Percentiles rank a stretch among this genome's conserved stretches.
Conservation (phyloP, 2,113 vertebrate species). For the Halichoeres trimaculatus region DNA sequence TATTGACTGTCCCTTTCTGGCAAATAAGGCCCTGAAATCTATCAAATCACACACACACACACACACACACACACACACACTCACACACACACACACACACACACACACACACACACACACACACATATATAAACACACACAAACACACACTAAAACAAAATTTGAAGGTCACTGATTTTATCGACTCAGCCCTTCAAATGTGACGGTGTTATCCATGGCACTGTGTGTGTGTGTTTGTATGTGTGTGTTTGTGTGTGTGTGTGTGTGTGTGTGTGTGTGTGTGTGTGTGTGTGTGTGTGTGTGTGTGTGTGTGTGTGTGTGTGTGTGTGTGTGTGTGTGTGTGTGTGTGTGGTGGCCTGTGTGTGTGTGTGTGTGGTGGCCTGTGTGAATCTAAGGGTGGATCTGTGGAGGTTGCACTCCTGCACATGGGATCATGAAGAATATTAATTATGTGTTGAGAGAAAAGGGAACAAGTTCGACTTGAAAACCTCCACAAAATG, state of each 20-base stretch:
- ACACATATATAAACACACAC: not conserved
- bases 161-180: conserved; percentile 40
- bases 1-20: conserved; percentile 29
- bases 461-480: not conserved
- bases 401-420: not conserved
- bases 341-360: conserved; percentile 11
- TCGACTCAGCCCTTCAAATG: not conserved
- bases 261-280: conserved; percentile 10
- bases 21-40: not conserved
- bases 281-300: conserved; percentile 8
- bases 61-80: not conserved
- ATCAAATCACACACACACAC: not conserved
- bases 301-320: no score
- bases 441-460: conserved; percentile 24
- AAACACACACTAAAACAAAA: no score
- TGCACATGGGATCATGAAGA: conserved; percentile 21
- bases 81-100: not conserved
- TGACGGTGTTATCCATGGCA: not conserved
- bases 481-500: not conserved
- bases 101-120: not conserved
- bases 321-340: not conserved
- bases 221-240: no score
- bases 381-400: not conserved
- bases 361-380: conserved; percentile 9
- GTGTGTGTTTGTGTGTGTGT: not conserved